phyloP scores from a whole-genome alignment of 2,797 vertebrate species.

The Hydrolagus colliei region DNA sequence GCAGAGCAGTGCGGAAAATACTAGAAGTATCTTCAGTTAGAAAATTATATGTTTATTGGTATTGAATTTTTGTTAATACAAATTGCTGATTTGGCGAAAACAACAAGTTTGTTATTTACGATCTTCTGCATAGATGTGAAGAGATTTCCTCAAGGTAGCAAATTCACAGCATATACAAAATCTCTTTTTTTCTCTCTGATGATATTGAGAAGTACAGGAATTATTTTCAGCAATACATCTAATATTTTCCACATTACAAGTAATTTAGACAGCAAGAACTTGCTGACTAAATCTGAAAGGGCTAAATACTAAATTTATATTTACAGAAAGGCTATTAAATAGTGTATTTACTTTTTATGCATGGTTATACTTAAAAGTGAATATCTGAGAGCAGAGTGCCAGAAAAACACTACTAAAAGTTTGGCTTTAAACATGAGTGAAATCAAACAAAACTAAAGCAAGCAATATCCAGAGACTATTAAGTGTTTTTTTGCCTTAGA shows the following conservation, averaged over 20 bases:
- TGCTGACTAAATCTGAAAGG: not conserved
- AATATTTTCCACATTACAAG: not conserved
- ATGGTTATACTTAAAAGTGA: not conserved
- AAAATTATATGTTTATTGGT: not conserved
- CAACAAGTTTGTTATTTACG: not conserved
- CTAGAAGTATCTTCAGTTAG: not conserved
- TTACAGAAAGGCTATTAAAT: not conserved
- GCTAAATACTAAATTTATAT: not conserved
- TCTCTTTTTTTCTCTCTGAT: not conserved
- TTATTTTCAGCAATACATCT: not conserved
- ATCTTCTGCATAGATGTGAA: not conserved
- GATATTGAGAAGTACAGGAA: not conserved
- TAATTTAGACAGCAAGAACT: not conserved
- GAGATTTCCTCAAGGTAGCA: not conserved
- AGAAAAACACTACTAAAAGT: not conserved
- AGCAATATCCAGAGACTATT: not conserved
- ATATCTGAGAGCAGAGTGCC: not conserved
- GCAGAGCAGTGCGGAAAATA: not conserved
- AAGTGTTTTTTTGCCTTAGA: not conserved
- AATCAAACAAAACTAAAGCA: constrained; percentile 1
- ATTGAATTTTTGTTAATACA: not conserved
- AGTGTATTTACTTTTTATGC: not conserved
- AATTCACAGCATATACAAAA: not conserved
- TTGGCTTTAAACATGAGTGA: not conserved
- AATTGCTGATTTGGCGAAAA: not conserved